phyloP scores from a whole-genome alignment of 2,113 vertebrate species.

The Lepus americanus region DNA sequence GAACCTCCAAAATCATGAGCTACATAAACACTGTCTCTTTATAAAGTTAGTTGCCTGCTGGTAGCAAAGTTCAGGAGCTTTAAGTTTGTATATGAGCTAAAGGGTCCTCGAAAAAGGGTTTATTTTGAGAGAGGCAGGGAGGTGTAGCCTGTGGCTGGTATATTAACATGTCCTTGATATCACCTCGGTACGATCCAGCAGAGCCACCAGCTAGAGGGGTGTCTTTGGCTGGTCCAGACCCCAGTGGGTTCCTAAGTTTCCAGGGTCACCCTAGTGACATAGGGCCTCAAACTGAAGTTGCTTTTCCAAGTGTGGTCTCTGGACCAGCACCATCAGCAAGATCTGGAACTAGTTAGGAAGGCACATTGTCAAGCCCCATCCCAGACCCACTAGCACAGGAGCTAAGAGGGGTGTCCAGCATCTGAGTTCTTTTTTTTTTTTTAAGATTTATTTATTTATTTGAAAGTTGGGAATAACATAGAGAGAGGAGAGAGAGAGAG shows the following conservation, averaged over 20 bases:
- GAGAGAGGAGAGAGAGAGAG: no score
- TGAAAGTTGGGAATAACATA: no score
- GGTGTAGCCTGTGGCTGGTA: neutral
- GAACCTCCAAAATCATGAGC: no score
- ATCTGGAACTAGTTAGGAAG: constrained; percentile 19
- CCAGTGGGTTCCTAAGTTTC: neutral
- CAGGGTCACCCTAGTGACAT: neutral
- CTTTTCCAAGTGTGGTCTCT: neutral
- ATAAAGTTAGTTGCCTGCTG: neutral
- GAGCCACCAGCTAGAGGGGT: neutral
- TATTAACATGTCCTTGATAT: neutral
- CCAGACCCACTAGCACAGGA: neutral
- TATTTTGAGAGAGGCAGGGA: neutral
- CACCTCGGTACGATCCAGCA: neutral
- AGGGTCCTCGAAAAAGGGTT: neutral
- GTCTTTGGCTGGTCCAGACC: neutral
- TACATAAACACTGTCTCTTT: no score
- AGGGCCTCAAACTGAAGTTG: neutral
- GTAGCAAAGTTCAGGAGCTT: neutral
- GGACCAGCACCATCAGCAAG: neutral
- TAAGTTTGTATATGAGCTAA: neutral
- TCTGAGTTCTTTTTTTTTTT: neutral
- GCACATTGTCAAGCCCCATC: neutral
- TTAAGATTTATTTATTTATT: no score
- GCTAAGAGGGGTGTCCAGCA: neutral